A percentile compares a stretch with the other conserved stretches of the same genome.
These are phyloP conservation scores for Microcaecilia unicolor DNA, from an alignment of 2,797 vertebrate species.

Conservation along the genomic window DNA sequence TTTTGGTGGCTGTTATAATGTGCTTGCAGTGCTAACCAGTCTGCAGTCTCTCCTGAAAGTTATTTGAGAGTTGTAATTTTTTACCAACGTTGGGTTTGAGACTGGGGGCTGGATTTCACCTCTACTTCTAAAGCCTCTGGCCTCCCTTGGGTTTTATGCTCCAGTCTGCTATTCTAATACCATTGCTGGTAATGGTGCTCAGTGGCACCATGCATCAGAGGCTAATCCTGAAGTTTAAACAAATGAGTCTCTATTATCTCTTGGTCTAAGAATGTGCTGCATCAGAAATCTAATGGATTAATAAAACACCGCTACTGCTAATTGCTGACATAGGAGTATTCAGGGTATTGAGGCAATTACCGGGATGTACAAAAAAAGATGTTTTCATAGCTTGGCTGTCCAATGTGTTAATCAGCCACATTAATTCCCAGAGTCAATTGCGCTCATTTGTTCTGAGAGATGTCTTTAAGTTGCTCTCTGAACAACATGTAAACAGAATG, in stretches of 20 bases:
- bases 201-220: slow-evolving; percentile 11
- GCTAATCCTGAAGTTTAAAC: slow-evolving; percentile 51
- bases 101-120: no score
- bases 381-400: slow-evolving; percentile 33
- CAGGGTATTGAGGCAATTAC: slow-evolving; percentile 45
- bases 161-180: slow-evolving; percentile 16
- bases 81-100: no score
- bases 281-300: slow-evolving; percentile 63
- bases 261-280: slow-evolving; percentile 35
- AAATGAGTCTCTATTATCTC: slow-evolving; percentile 60
- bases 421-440: slow-evolving; percentile 45
- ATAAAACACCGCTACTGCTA: slow-evolving; percentile 68
- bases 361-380: slow-evolving; percentile 37
- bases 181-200: slow-evolving; percentile 15
- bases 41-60: no score
- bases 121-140: slow-evolving; percentile 1
- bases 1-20: no score
- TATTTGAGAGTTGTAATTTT: no score
- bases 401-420: slow-evolving; percentile 39
- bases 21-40: no score
- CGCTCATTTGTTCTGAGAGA: slow-evolving; percentile 5
- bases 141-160: neutral
- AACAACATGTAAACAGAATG: no score
- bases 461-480: neutral
- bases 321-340: slow-evolving; percentile 70